These are phyloP conservation scores for Eutrigla gurnardus DNA, from an alignment of 2,797 vertebrate genomes.

Conservation along the genomic window DNA sequence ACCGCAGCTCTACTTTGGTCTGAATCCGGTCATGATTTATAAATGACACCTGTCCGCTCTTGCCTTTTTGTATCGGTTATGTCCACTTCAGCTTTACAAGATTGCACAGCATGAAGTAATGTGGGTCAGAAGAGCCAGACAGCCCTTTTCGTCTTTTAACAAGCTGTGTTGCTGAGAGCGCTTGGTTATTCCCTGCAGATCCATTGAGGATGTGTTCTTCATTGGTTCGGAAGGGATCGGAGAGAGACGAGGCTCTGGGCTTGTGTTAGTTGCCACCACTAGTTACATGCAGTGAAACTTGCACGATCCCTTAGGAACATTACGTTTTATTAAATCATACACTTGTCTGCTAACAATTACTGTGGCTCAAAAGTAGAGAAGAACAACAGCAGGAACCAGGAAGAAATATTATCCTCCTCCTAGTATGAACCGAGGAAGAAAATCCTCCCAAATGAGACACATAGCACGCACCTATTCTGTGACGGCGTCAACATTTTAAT, in stretches of 20 bases:
- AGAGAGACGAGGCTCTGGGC: background rate
- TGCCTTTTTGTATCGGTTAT: constrained; percentile 44
- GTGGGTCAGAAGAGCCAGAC: constrained; percentile 39
- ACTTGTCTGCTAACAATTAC: constrained; percentile 28
- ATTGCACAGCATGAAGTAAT: constrained; percentile 29
- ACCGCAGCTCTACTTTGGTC: constrained; percentile 24
- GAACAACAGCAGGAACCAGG: constrained; percentile 2
- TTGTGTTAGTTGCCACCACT: background rate
- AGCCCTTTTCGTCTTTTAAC: constrained; percentile 43
- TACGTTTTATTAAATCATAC: constrained; percentile 35
- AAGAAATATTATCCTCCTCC: constrained; percentile 11
- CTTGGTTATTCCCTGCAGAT: constrained; percentile 43
- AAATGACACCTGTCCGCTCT: constrained; percentile 61
- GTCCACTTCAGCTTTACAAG: constrained; percentile 54
- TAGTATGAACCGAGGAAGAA: constrained; percentile 14
- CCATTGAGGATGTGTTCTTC: constrained; percentile 46
- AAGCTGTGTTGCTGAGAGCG: constrained; percentile 47
- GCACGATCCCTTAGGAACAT: background rate
- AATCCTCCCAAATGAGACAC: constrained; percentile 38
- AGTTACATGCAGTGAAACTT: constrained; percentile 16
- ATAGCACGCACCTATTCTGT: constrained; percentile 23
- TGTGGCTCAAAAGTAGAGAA: constrained; percentile 1
- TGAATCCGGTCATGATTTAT: constrained; percentile 64
- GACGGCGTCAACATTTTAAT: constrained; percentile 25
- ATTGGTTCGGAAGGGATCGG: constrained; percentile 36